Percentiles rank a stretch among this genome's conserved stretches.
phyloP scores from a whole-genome alignment of 1,140 invertebrate genomes.

The Apis florea region DNA sequence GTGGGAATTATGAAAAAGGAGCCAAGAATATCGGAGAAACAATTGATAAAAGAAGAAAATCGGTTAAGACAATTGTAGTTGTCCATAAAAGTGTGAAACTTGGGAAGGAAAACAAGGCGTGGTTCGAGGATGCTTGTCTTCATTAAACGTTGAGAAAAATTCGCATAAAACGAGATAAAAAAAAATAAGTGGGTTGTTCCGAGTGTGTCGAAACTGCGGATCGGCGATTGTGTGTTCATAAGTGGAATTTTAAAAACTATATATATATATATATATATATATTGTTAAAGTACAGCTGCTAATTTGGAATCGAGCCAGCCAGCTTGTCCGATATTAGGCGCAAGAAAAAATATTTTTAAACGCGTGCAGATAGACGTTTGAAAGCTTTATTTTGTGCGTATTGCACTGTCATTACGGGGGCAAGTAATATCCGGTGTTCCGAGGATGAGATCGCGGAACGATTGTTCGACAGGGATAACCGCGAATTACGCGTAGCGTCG shows the following conservation, averaged over 20 bases:
- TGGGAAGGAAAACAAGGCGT: no score
- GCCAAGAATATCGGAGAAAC: no score
- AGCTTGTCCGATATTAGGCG: constrained; percentile 9
- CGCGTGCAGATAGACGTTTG: not conserved
- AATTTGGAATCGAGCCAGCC: constrained; percentile 11
- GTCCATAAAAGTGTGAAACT: no score
- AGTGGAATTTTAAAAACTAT: not conserved
- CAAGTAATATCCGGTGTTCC: not conserved
- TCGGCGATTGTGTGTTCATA: not conserved
- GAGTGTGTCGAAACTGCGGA: not conserved
- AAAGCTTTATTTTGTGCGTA: not conserved
- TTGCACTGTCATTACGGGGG: not conserved
- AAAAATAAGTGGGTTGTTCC: not conserved
- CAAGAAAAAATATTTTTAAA: constrained; percentile 2
- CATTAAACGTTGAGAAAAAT: not conserved
- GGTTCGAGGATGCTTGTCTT: not conserved
- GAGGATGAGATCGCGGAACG: constrained; percentile 16
- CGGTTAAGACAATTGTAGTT: no score
- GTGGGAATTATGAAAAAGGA: no score
- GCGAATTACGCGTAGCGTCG: constrained; percentile 1
- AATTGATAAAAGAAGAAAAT: no score
- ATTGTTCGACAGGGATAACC: constrained; percentile 9
- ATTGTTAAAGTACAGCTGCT: not conserved
- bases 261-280: no score
- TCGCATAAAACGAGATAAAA: not conserved